Conservation (phyloP, 2,113 vertebrate genomes). For the Glaucidium brasilianum region DNA sequence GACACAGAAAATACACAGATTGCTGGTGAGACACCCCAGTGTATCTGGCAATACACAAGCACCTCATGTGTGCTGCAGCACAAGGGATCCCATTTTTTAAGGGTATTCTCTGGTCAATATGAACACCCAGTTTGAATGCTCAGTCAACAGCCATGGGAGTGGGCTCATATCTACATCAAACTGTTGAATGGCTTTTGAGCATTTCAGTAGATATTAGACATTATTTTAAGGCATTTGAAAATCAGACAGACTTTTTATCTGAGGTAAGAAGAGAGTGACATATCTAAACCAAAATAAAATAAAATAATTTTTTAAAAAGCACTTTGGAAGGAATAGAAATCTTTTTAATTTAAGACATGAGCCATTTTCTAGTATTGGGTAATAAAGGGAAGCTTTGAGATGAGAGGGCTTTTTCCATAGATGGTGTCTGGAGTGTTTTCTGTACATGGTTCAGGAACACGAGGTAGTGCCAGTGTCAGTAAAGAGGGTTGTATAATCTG, state of each 20-base stretch:
- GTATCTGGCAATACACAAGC: not conserved
- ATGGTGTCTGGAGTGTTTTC: not conserved
- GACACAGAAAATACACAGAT: not conserved
- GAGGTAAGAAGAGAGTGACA: not conserved
- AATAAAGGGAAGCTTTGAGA: not conserved
- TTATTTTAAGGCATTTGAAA: not conserved
- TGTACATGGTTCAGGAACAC: not conserved
- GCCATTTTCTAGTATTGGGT: not conserved
- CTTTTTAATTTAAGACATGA: not conserved
- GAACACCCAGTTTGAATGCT: not conserved
- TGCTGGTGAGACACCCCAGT: not conserved
- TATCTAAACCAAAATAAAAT: not conserved
- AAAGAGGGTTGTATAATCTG: not conserved
- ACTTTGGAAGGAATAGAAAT: not conserved
- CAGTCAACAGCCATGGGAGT: not conserved
- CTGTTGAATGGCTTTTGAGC: not conserved
- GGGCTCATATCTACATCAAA: not conserved
- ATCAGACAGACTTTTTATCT: not conserved
- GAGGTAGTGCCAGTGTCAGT: not conserved
- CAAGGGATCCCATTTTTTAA: not conserved
- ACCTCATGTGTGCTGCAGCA: accelerated
- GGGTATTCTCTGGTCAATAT: not conserved
- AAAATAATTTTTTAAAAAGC: not conserved
- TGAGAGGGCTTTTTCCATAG: not conserved
- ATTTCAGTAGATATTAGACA: not conserved